Percentiles rank a stretch among this genome's conserved stretches.
Conservation (phyloP, 2,113 vertebrate genomes). For the Colistium nudipinnis region DNA sequence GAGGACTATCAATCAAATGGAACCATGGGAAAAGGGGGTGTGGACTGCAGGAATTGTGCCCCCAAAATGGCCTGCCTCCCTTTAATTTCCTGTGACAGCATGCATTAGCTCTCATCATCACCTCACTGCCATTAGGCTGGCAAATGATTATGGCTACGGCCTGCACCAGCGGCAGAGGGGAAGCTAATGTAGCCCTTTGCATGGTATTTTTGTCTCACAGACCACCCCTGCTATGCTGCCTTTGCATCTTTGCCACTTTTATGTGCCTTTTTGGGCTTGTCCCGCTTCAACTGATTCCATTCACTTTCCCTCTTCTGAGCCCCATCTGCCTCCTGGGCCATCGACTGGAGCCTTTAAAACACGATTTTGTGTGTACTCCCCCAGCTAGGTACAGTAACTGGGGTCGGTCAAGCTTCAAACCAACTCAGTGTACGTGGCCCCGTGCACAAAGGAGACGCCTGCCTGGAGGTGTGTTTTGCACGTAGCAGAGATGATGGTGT, state of each 20-base stretch:
- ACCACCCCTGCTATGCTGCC: constrained; percentile 43
- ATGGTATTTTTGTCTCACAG: constrained; percentile 62
- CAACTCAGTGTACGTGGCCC: constrained; percentile 60
- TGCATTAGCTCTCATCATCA: constrained; percentile 75
- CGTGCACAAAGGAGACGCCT: constrained; percentile 47
- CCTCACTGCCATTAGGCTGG: constrained; percentile 69
- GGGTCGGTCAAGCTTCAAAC: constrained; percentile 73
- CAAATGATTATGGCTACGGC: constrained; percentile 69
- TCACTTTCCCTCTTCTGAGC: constrained; percentile 72
- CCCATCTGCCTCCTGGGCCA: constrained; percentile 63
- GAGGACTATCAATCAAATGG: constrained; percentile 81
- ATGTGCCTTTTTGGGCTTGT: constrained; percentile 76
- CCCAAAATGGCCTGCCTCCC: constrained; percentile 71
- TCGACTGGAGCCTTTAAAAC: constrained; percentile 64
- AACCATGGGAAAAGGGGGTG: constrained; percentile 60
- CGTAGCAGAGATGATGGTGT: neutral
- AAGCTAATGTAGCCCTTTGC: constrained; percentile 71
- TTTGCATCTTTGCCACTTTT: constrained; percentile 70
- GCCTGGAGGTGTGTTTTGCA: constrained; percentile 9
- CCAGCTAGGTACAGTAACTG: constrained; percentile 63
- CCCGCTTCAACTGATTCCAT: constrained; percentile 74
- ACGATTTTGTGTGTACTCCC: constrained; percentile 53
- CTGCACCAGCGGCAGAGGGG: constrained; percentile 53
- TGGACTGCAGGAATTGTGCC: constrained; percentile 68
- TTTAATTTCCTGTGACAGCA: constrained; percentile 78